Evolutionary conservation across 2,888 invertebrate species (phyloP), one percentile per base, ranked within the genome.

Genomic region (Spilarctia lutea): DNA sequence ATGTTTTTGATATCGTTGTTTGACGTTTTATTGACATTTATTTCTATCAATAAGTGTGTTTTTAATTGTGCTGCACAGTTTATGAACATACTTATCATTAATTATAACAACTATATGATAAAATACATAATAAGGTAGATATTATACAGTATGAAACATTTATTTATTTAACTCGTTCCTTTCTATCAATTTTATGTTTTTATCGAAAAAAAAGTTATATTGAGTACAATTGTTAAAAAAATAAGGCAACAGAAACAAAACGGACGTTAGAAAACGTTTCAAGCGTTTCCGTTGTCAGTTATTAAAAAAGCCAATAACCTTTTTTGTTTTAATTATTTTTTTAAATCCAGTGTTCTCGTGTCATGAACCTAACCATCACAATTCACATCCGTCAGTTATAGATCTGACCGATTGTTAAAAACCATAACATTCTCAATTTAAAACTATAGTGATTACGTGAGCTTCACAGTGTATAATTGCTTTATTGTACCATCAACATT

Each of bases 1-100:
- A 85, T 85, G 87, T 86, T 81, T 83, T 82, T 86, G 84, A 86
- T 87, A 81, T 78, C 83, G 85, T 87, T 88, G 87, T 88, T 88
- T 88, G 85, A n/a, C 87, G 77, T 75, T 73, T 76, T 75, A 81
- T 79, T 87, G 83, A 84, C 87, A 86, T 87, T 87, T 85, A 79
- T 83, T 81, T 81, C 72, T 83, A 85, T 83, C 74, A 79, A 71
- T 84, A 82, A 79, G 75, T 81, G 39, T 78, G 73, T 80, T 84
- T 83, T 83, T 83, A 86, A 80, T 82, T 80, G 80, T 78, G 56
- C 76, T 68, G 76, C 74, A 78, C 48, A 71, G 76, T 87, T 85
- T 85, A 85, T 83, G 79, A 56, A 56, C 69, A 71, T 72, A 77
- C 82, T 84, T 86, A 83, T 85, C 73, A 77, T 68, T 75, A 60